These are phyloP conservation scores for Myopa tessellatipennis DNA, from an alignment of 2,888 invertebrate species.

Conservation along the genomic window DNA sequence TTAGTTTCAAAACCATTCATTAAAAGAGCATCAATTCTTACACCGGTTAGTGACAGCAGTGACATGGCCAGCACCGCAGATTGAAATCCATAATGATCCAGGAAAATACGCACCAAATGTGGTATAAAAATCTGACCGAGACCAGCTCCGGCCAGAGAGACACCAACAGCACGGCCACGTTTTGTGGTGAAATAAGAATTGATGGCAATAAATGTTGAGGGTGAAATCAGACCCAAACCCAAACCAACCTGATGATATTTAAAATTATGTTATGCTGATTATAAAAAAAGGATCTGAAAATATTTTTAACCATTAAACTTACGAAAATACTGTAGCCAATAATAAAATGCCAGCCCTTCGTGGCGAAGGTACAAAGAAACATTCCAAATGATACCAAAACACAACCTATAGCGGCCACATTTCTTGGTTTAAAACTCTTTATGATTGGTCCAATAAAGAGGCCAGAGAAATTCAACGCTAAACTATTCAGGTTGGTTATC, in stretches of 20 bases:
- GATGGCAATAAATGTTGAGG: constrained; percentile 78
- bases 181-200: constrained; percentile 77
- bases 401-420: constrained; percentile 71
- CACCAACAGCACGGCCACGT: constrained; percentile 79
- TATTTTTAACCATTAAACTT: constrained; percentile 58
- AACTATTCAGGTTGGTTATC: constrained; percentile 76
- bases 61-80: constrained; percentile 76
- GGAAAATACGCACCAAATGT: constrained; percentile 75
- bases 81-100: constrained; percentile 75
- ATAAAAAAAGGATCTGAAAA: not conserved
- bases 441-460: constrained; percentile 78
- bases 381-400: constrained; percentile 70
- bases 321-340: constrained; percentile 72
- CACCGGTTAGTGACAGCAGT: constrained; percentile 74
- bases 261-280: not conserved
- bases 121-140: constrained; percentile 82
- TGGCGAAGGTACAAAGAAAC: constrained; percentile 70
- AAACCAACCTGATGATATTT: constrained; percentile 69
- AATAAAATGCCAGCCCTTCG: constrained; percentile 70
- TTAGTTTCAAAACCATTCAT: not conserved
- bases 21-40: constrained; percentile 63
- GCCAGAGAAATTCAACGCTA: constrained; percentile 69
- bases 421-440: constrained; percentile 70
- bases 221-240: constrained; percentile 78
- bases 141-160: constrained; percentile 81